Evolutionary conservation across 2,797 vertebrate genomes (phyloP), one percentile per base, ranked within the genome.

Genomic region (Apodemus agrarius): DNA sequence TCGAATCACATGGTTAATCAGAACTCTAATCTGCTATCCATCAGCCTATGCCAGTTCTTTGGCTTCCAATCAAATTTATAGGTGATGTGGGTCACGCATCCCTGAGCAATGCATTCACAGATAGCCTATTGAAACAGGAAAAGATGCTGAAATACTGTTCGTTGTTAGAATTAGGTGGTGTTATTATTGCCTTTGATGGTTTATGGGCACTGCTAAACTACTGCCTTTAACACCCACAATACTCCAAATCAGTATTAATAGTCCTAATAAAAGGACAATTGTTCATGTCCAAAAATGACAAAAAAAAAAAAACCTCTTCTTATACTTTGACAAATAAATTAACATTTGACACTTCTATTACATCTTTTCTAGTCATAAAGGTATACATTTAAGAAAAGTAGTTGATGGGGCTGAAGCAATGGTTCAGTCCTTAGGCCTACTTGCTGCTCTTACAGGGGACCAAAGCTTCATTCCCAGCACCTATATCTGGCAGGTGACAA

Each of bases 41-140:
- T 98, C 98, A 99, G 98, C 97, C 98, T 97, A 97, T 97, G 98
- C 98, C 98, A 98, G 97, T 79, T 93, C 97, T 98, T 96, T 98
- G 98, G 98, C 98, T 98, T 98, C 98, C 98, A 99, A 99, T 98
- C 99, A 99, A 98, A 98, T 98, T 98, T 98, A 98, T 98, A 98
- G 98, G 98, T 98, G 98, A 99, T 98, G 97, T 98, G 98, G 98
- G 98, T 99, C 98, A 99, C 57, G 96, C 98, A 98, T 98, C 98
- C 97, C 96, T 96, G 96, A 99, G 98, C 98, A 98, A 98, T 98
- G 98, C 97, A 98, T 98, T 98, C 98, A 98, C 1, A 7, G 98
- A 98, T 94, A 98, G 97, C 96, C 98, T 97, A 97, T 95, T 98
- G 97, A 98, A 98, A 97, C 92, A 54, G 29, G 95, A 95, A 97